Evolutionary conservation across 2,888 invertebrate species (phyloP).

Genomic region (Bellardia bayeri): DNA sequence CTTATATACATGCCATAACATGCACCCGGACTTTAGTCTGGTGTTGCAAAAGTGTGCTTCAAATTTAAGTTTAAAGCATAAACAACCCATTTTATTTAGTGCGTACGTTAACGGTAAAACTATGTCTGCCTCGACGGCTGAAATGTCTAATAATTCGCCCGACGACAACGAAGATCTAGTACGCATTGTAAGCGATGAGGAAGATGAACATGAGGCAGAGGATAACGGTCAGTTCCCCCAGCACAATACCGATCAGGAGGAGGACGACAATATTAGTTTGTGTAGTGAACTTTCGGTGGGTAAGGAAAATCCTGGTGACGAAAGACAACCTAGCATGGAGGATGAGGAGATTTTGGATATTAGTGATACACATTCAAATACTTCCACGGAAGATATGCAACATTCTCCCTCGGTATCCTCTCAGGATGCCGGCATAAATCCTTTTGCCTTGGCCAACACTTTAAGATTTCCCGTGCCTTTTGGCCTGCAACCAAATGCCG

Average conservation of each 20-base stretch:
- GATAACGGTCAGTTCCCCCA: conserved; percentile 56
- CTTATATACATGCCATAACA: conserved; percentile 70
- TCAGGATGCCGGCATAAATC: conserved; percentile 69
- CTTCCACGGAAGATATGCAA: conserved; percentile 72
- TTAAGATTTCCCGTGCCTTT: conserved; percentile 77
- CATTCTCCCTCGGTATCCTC: conserved; percentile 54
- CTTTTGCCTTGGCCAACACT: conserved; percentile 76
- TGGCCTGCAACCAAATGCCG: conserved; percentile 52
- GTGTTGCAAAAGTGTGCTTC: conserved; percentile 78
- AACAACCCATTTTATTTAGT: conserved; percentile 63
- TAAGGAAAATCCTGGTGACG: conserved; percentile 85
- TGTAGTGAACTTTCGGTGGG: conserved; percentile 93
- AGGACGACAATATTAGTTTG: conserved; percentile 85
- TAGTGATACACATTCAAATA: conserved; percentile 74
- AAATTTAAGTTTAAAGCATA: conserved; percentile 71
- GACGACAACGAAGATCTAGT: conserved; percentile 66
- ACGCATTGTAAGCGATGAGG: conserved; percentile 70
- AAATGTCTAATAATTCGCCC: conserved; percentile 44
- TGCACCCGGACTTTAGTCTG: conserved; percentile 83
- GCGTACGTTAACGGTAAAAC: conserved; percentile 61
- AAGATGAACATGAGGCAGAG: conserved; percentile 63
- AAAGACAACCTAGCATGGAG: conserved; percentile 75
- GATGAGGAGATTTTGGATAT: conserved; percentile 74
- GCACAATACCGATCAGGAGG: conserved; percentile 73
- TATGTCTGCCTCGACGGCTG: conserved; percentile 51